Conservation (phyloP, 2,888 invertebrate genomes). For the Sarcophaga carnaria region DNA sequence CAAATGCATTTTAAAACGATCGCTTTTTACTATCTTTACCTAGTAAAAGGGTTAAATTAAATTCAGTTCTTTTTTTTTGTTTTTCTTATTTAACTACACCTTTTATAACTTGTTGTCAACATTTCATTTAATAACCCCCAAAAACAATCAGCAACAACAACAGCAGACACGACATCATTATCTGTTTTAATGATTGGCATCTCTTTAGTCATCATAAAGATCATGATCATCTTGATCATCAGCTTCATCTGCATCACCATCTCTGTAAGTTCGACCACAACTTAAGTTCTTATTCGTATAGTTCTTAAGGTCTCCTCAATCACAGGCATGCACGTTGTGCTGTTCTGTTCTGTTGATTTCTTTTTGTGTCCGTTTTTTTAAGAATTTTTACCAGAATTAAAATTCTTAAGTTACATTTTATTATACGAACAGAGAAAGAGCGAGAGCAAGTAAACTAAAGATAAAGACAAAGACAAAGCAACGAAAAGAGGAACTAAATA, state of each 20-base stretch:
- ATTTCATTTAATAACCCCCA: constrained; percentile 29
- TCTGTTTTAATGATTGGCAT: constrained; percentile 35
- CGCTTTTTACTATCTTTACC: background rate
- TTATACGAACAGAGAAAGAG: background rate
- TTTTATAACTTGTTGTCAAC: constrained; percentile 44
- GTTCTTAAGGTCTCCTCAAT: background rate
- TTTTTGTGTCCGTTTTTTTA: constrained; percentile 21
- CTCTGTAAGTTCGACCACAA: constrained; percentile 12
- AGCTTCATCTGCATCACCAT: background rate
- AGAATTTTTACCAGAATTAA: constrained; percentile 49
- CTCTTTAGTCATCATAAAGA: constrained; percentile 30
- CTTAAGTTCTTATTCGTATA: background rate
- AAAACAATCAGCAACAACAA: constrained; percentile 12
- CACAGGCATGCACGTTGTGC: background rate
- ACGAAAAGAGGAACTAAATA: constrained; percentile 56
- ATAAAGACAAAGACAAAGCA: background rate
- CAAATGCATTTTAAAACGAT: background rate
- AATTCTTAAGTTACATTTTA: constrained; percentile 60
- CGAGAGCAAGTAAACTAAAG: background rate
- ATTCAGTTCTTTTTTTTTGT: background rate
- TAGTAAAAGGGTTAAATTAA: constrained; percentile 12
- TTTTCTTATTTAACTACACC: background rate
- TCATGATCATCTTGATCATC: constrained; percentile 25
- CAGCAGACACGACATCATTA: constrained; percentile 19
- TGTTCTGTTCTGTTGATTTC: constrained; percentile 4